phyloP scores from a whole-genome alignment of 2,888 invertebrate species.

The Thymelicus lineola region DNA sequence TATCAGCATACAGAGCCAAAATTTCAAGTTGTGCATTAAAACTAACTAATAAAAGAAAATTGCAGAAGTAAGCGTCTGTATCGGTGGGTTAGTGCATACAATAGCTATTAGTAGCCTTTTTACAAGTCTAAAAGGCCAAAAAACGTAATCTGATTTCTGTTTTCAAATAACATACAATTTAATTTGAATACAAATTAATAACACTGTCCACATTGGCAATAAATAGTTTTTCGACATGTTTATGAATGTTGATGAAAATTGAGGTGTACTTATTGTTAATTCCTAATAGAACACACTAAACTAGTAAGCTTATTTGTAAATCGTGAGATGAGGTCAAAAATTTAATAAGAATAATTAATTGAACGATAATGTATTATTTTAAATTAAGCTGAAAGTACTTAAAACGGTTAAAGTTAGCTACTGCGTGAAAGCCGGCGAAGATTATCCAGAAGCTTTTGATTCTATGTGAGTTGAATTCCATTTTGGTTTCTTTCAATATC shows the following conservation, averaged over 20 bases:
- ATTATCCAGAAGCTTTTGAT: constrained; percentile 23
- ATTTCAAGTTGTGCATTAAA: too few species aligned
- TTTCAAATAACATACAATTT: not conserved
- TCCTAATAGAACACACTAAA: constrained; percentile 21
- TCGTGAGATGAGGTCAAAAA: too few species aligned
- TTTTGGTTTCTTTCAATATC: constrained; percentile 17
- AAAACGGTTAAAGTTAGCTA: constrained; percentile 18
- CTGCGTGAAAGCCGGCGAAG: constrained; percentile 26
- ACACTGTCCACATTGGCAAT: too few species aligned
- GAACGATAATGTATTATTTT: not conserved
- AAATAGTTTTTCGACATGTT: too few species aligned
- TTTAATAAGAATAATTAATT: too few species aligned
- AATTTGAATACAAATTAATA: not conserved
- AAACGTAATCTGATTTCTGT: not conserved
- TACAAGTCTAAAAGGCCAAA: not conserved
- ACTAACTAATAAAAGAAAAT: not conserved
- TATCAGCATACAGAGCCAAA: too few species aligned
- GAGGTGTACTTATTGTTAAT: not conserved
- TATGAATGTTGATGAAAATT: too few species aligned
- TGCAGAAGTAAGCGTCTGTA: not conserved
- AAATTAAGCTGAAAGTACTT: constrained; percentile 9
- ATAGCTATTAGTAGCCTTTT: not conserved
- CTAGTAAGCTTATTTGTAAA: not conserved
- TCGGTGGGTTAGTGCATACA: not conserved
- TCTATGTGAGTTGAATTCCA: constrained; percentile 14